Conservation (phyloP, 2,797 vertebrate species). For the Otolemur crassicaudatus region DNA sequence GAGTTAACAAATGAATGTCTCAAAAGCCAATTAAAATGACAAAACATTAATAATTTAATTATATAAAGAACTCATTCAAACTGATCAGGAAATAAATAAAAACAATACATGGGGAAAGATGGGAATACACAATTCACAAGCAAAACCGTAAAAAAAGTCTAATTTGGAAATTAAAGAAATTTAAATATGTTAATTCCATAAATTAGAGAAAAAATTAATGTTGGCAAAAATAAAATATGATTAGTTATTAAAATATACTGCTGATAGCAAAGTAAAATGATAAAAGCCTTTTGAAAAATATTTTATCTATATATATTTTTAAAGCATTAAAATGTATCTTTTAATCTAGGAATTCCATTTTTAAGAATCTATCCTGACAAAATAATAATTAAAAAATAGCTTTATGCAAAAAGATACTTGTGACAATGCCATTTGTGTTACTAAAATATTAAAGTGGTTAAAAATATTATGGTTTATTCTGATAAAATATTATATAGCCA, state of each 20-base stretch:
- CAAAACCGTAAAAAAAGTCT: neutral
- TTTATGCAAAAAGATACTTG: neutral
- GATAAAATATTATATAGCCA: neutral
- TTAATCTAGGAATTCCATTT: neutral
- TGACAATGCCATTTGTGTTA: neutral
- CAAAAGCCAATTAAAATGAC: neutral
- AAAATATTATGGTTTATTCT: neutral
- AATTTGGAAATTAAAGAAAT: slow-evolving; percentile 39
- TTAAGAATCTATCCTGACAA: slow-evolving; percentile 6
- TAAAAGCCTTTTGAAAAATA: neutral
- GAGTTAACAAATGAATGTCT: neutral
- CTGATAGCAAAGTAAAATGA: neutral
- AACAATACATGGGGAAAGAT: neutral
- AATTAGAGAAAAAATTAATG: neutral
- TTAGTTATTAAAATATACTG: neutral
- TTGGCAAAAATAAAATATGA: neutral
- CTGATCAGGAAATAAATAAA: neutral
- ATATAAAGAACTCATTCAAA: neutral
- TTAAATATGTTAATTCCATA: neutral
- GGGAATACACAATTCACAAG: neutral
- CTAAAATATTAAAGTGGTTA: neutral
- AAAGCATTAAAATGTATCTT: neutral
- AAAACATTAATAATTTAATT: neutral
- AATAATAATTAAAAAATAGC: neutral
- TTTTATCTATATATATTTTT: neutral